These are phyloP conservation scores for Callimorpha dominula DNA, from an alignment of 2,888 invertebrate genomes.

Conservation along the genomic window DNA sequence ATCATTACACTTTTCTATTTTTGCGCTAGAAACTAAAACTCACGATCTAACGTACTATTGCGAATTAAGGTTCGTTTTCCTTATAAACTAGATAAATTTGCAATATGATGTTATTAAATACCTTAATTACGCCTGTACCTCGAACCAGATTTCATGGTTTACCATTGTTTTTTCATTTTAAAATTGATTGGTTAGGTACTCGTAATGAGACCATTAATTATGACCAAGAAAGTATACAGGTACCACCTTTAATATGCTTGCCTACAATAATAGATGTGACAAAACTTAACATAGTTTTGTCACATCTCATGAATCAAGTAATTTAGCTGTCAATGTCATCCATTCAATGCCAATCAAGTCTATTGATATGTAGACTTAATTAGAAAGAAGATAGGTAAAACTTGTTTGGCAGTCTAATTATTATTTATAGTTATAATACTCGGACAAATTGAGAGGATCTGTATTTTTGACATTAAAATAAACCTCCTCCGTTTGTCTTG, in stretches of 20 bases:
- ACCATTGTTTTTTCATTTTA: not conserved
- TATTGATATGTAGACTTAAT: constrained; percentile 18
- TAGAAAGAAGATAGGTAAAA: constrained; percentile 13
- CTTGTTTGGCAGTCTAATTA: constrained; percentile 15
- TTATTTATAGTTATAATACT: constrained; percentile 39
- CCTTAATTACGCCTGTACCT: not conserved
- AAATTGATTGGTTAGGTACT: too few relatives aligned
- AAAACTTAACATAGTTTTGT: too few relatives aligned
- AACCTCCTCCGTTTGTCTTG: constrained; percentile 81
- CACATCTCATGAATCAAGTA: too few relatives aligned
- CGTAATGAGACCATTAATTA: too few relatives aligned
- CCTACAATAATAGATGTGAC: not conserved
- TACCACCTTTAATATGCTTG: not conserved
- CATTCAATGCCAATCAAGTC: constrained; percentile 2
- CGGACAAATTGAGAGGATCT: constrained; percentile 82
- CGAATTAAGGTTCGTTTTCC: too few relatives aligned
- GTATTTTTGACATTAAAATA: constrained; percentile 81
- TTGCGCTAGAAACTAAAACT: too few relatives aligned
- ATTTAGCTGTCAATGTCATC: not conserved
- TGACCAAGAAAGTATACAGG: too few relatives aligned
- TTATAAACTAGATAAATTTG: not conserved
- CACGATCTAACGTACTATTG: too few relatives aligned
- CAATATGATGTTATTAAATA: not conserved
- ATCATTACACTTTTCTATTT: too few relatives aligned
- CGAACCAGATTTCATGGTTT: not conserved